Conservation (phyloP, 2,113 vertebrate genomes). For the Haplochromis burtoni region DNA sequence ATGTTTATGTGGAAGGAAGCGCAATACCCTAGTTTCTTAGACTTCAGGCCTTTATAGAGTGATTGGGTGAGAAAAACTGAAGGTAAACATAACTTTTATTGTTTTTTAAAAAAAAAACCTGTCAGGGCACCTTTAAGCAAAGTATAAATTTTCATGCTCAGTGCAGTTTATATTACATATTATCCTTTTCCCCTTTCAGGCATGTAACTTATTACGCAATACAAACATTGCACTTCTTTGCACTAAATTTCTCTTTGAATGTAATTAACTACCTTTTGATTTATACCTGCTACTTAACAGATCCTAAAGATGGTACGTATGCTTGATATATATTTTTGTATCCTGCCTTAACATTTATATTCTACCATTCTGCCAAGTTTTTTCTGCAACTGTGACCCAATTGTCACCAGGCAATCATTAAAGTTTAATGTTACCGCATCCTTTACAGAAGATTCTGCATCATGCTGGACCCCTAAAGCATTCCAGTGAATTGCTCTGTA, state of each 20-base stretch:
- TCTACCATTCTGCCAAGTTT: neutral
- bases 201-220: neutral
- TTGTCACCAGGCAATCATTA: neutral
- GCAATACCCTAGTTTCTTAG: neutral
- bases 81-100: neutral
- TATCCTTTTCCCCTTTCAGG: neutral
- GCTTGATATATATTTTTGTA: neutral
- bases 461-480: neutral
- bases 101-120: neutral
- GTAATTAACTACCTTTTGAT: neutral
- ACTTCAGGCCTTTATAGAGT: neutral
- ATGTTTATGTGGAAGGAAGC: neutral
- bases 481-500: neutral
- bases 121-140: neutral
- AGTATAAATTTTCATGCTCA: neutral
- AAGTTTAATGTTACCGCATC: constrained; percentile 6
- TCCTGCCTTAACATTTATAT: neutral
- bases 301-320: neutral
- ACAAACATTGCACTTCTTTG: neutral
- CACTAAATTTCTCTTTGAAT: neutral
- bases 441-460: neutral
- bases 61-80: neutral
- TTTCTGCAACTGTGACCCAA: neutral
- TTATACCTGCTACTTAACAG: neutral
- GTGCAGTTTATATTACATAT: neutral